Evolutionary conservation across 1,140 invertebrate species (phyloP).

Genomic region (Psix sp.): DNA sequence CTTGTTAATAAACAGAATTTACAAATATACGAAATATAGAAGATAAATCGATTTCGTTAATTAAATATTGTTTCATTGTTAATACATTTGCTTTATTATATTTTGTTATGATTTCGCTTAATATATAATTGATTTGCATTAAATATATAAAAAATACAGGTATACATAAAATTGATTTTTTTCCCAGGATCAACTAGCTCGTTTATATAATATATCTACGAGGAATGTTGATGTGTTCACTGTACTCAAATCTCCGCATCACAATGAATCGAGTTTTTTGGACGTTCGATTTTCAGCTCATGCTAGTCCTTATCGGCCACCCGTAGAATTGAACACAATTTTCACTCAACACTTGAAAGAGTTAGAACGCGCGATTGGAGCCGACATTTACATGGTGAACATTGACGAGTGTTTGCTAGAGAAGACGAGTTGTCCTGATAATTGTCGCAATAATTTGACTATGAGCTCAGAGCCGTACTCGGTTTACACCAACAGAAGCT

Average conservation of each 20-base stretch:
- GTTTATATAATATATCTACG: slow-evolving; percentile 84
- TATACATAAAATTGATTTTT: slow-evolving; percentile 5
- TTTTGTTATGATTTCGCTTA: too few relatives aligned
- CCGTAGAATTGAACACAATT: slow-evolving; percentile 90
- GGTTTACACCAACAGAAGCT: slow-evolving; percentile 92
- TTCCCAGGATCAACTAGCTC: slow-evolving; percentile 77
- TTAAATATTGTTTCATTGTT: too few relatives aligned
- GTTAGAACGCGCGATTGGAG: slow-evolving; percentile 83
- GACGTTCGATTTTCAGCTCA: slow-evolving; percentile 95
- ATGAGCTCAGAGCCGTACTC: slow-evolving; percentile 84
- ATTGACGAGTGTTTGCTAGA: slow-evolving; percentile 92
- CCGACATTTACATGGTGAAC: slow-evolving; percentile 88
- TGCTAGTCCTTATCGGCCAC: slow-evolving; percentile 91
- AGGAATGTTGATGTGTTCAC: slow-evolving; percentile 96
- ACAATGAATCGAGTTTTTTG: slow-evolving; percentile 80
- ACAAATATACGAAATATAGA: too few relatives aligned
- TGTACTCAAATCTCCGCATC: slow-evolving; percentile 83
- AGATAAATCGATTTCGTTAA: too few relatives aligned
- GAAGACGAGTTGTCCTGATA: slow-evolving; percentile 82
- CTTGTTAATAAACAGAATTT: too few relatives aligned
- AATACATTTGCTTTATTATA: too few relatives aligned
- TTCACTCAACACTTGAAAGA: slow-evolving; percentile 82
- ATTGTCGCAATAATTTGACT: slow-evolving; percentile 85
- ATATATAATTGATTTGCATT: too few relatives aligned
- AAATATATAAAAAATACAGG: too few relatives aligned